Percentiles rank a stretch among this genome's conserved stretches.
phyloP scores from a whole-genome alignment of 2,797 vertebrate genomes.

The Dicrostonyx torquatus region DNA sequence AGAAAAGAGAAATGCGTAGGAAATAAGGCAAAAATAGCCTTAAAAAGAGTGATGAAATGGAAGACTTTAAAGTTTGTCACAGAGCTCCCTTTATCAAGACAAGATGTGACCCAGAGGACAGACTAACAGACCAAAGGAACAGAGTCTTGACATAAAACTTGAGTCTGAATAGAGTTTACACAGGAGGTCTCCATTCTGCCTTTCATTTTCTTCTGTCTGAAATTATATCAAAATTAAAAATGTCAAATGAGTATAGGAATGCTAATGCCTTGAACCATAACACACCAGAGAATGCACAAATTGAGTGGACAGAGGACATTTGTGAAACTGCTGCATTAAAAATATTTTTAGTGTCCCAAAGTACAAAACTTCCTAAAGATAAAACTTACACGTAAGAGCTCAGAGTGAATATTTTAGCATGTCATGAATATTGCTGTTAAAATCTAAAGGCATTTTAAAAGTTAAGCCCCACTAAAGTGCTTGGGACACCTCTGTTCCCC shows the following conservation, averaged over 20 bases:
- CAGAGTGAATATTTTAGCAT: neutral
- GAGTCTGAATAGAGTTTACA: neutral
- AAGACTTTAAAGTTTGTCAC: neutral
- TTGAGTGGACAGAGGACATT: neutral
- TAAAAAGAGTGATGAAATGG: neutral
- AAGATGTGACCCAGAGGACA: neutral
- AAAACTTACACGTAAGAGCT: neutral
- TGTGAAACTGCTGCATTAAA: neutral
- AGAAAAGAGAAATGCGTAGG: neutral
- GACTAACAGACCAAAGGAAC: neutral
- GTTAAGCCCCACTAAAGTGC: neutral
- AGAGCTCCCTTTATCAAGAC: neutral
- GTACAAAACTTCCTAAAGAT: neutral
- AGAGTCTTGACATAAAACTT: neutral
- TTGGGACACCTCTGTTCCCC: neutral
- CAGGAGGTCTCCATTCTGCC: neutral
- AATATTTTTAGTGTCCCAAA: neutral
- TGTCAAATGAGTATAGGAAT: neutral
- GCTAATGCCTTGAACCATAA: neutral
- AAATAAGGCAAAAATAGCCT: neutral
- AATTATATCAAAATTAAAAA: neutral
- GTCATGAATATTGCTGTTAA: neutral
- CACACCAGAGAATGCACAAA: neutral
- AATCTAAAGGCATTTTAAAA: slow-evolving; percentile 14
- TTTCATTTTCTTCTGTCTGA: slow-evolving; percentile 2